phyloP scores from a whole-genome alignment of 2,113 vertebrate species.

The Limanda limanda region DNA sequence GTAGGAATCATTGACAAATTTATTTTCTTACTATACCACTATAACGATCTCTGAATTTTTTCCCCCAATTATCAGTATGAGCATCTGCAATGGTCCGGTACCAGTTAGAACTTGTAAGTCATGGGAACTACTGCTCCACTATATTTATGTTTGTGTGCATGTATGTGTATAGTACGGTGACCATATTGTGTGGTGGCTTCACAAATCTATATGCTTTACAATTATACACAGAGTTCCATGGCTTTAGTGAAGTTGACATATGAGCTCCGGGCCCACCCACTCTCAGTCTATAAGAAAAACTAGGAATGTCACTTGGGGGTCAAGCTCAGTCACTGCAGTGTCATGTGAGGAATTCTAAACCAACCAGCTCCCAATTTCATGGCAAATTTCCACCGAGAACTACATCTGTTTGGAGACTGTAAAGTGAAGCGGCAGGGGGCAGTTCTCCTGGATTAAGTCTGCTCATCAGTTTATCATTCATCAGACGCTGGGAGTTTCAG shows the following conservation, averaged over 20 bases:
- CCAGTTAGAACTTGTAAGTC: no score
- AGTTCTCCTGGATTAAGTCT: slow-evolving; percentile 78
- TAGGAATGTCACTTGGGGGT: slow-evolving; percentile 55
- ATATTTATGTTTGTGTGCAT: background rate
- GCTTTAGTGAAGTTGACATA: background rate
- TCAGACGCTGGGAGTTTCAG: slow-evolving; percentile 72
- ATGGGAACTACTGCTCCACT: no score
- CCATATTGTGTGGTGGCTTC: background rate
- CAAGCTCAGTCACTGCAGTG: slow-evolving; percentile 56
- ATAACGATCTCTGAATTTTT: no score
- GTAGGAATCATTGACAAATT: no score
- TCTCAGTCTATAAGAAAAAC: slow-evolving; percentile 49
- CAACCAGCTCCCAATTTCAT: slow-evolving; percentile 79
- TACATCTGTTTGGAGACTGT: slow-evolving; percentile 79
- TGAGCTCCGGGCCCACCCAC: slow-evolving; percentile 30
- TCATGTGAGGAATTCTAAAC: slow-evolving; percentile 75
- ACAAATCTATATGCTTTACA: background rate
- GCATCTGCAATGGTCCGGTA: no score
- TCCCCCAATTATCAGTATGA: no score
- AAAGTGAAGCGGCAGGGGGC: slow-evolving; percentile 73
- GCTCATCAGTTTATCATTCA: slow-evolving; percentile 84
- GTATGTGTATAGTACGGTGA: background rate
- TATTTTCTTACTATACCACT: no score
- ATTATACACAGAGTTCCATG: slow-evolving; percentile 4
- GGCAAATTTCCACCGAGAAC: slow-evolving; percentile 76